A percentile compares a stretch with the other conserved stretches of the same genome.
phyloP scores from a whole-genome alignment of 2,797 vertebrate genomes.

The Neosalanx taihuensis region DNA sequence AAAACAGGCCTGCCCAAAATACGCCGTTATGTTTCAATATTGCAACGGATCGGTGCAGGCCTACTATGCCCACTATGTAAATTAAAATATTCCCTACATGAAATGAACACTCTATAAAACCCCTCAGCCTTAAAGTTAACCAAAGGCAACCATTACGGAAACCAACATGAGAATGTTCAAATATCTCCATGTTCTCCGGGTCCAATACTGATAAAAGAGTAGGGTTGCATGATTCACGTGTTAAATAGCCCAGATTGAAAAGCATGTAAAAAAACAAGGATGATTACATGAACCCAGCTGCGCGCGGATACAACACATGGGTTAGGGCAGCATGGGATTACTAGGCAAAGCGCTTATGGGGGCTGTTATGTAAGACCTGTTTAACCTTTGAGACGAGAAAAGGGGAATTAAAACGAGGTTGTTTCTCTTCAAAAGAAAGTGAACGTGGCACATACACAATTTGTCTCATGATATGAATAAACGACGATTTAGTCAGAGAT shows the following conservation, averaged over 20 bases:
- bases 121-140: too few relatives aligned
- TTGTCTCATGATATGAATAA: too few relatives aligned
- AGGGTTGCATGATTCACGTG: neutral
- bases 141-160: neutral
- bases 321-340: slow-evolving; percentile 58
- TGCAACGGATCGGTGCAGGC: neutral
- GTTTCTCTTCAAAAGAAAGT: too few relatives aligned
- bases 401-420: slow-evolving; percentile 29
- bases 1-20: neutral
- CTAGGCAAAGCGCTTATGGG: slow-evolving; percentile 33
- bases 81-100: neutral
- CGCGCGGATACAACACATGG: slow-evolving; percentile 25
- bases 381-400: slow-evolving; percentile 52
- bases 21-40: neutral
- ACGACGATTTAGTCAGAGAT: neutral
- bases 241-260: slow-evolving; percentile 55
- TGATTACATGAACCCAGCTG: slow-evolving; percentile 38
- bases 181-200: too few relatives aligned
- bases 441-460: too few relatives aligned
- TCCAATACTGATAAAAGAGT: too few relatives aligned
- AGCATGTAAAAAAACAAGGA: slow-evolving; percentile 6
- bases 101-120: too few relatives aligned
- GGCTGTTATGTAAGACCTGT: slow-evolving; percentile 58
- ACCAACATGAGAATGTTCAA: neutral
- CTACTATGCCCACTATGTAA: neutral